Evolutionary conservation across 2,113 vertebrate species (phyloP), one percentile per base, ranked within the genome.

Genomic region (Daphoenositta chrysoptera): DNA sequence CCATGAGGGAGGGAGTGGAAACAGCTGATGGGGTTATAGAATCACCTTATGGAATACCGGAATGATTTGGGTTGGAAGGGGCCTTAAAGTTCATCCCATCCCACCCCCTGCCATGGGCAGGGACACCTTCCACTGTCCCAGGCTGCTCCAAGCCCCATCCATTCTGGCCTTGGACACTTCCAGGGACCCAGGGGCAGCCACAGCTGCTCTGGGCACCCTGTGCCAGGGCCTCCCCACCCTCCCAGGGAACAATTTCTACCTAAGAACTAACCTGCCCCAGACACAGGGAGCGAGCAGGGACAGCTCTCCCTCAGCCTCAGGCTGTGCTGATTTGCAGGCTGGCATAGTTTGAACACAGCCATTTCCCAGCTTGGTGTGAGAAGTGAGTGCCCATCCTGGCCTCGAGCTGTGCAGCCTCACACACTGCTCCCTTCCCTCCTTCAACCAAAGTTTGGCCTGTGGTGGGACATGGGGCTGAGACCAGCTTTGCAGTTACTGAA

Each of bases 1-100:
- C 24, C 0, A 0, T 6, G 9, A 31, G 10, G 1, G 0, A 26
- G 19, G 39, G 35, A 23, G 50, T 2, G 7, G 57, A 11, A 50
- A 20, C 2, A 0, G 63, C 54, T 90, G 51, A 28, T 66, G 40
- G 35, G 30, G 19, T 56, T 11, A 0, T 7, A 17, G 47, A 35
- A 40, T 28, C 26, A 11, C 7, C 3, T 26, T 6, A 13, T 19
- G n/a, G 47, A 68, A 18, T 31, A 7, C 5, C 2, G 3, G 14
- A 16, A 31, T 54, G 53, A 30, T 45, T 75, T 75, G 47, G 61
- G 14, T 47, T 76, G 47, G n/a, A 60, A 51, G 23, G 23, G 24
- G 4, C 16, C n/a, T 53, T 31, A 51, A 58, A 58, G 3, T 13
- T 23, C n/a, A 53, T 35, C 61, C 8, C 0, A 0, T 72, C 13